Base-by-base conservation (phyloP, 2,113 vertebrate genomes). In the Carassius auratus region DNA sequence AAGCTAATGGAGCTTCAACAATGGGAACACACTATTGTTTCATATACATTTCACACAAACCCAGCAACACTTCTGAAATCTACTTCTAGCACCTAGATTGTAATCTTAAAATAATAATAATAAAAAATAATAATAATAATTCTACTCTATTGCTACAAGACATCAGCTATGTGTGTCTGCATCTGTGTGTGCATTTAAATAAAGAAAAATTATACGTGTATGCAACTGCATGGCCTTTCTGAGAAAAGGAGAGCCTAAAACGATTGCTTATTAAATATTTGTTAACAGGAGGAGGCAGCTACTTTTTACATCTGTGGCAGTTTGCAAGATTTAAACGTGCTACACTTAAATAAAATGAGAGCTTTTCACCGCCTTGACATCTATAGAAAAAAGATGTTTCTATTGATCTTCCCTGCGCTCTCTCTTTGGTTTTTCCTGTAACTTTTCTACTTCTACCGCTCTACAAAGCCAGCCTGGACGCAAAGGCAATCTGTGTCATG, bases 341-440 rank as follows among this genome's bases (percentile, higher is more conserved):
- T 91, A 93, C 90, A 91, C 83, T 86, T 92, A 48, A 85, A 91
- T 85, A 55, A 85, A 92, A 86, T 84, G 88, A 57, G 83, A 57
- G 26, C 17, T 59, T 62, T 50, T 45, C 5, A 45, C 23, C 15
- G 50, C 8, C 21, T 5, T 52, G 7, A 14, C 33, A 48, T 50
- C 26, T 55, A 62, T 86, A 85, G 81, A 90, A 81, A 85, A 87
- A 85, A 61, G 89, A 85, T 88, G 36, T n/a, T 73, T 42, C 45
- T 26, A 13, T 76, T 64, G 74, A 33, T 85, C 79, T 89, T 64
- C 91, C 88, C 87, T 89, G 88, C 13, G 79, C 85, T 92, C 82
- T 10, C 81, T 89, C 92, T 95, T 93, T 93, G 91, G 93, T 93
- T 92, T 92, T 57, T 33, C 62, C 26, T n/a, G 76, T 38, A 21